phyloP scores from a whole-genome alignment of 2,888 invertebrate species.

The Pinctada fucata region DNA sequence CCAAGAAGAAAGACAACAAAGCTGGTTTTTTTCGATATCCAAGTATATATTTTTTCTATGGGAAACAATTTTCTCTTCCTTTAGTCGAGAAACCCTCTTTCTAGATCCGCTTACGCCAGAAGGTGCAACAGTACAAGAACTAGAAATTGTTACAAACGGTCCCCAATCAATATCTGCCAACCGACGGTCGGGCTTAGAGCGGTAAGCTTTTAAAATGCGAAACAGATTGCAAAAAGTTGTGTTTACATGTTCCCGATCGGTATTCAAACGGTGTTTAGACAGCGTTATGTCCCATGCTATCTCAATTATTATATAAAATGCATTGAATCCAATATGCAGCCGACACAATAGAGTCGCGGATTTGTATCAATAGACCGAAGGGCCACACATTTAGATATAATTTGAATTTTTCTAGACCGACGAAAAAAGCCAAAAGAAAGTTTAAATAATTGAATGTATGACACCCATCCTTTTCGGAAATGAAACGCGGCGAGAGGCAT shows the following conservation, averaged over 20 bases:
- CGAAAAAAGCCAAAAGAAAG: neutral
- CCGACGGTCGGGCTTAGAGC: neutral
- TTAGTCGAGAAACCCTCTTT: too few relatives aligned
- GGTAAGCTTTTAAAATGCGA: neutral
- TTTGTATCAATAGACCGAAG: neutral
- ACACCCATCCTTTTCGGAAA: neutral
- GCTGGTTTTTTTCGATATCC: too few relatives aligned
- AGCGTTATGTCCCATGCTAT: neutral
- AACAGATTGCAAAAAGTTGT: conserved; percentile 8
- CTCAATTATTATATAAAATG: neutral
- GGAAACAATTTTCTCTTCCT: too few relatives aligned
- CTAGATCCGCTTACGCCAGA: too few relatives aligned
- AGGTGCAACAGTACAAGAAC: too few relatives aligned
- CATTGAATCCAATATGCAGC: conserved; percentile 5
- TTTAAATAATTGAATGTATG: conserved; percentile 5
- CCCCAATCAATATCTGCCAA: neutral
- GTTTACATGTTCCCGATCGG: conserved; percentile 7
- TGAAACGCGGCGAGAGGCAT: neutral
- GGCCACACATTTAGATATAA: conserved; percentile 12
- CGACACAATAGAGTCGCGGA: neutral
- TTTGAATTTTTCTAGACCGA: conserved; percentile 2
- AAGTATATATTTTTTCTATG: too few relatives aligned
- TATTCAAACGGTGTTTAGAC: neutral
- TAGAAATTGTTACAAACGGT: too few relatives aligned
- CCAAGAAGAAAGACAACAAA: too few relatives aligned